Evolutionary conservation across 2,888 invertebrate species (phyloP).

Genomic region (Escarpia spicata): DNA sequence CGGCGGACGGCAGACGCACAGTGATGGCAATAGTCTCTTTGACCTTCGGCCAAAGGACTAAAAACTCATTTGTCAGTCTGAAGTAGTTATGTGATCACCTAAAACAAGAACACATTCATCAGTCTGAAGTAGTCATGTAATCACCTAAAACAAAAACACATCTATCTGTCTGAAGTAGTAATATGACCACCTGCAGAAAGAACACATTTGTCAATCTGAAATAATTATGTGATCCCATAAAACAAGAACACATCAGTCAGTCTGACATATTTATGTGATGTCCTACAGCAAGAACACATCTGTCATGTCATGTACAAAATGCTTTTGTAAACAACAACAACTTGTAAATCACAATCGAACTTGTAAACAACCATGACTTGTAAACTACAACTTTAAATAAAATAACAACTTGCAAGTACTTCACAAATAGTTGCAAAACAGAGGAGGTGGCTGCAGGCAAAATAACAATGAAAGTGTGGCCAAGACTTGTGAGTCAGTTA

Average conservation of each 20-base stretch:
- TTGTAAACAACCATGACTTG: neutral
- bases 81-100: neutral
- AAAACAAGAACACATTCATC: neutral
- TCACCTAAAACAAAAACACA: neutral
- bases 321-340: neutral
- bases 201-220: neutral
- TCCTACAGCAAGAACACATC: neutral
- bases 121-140: neutral
- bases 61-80: neutral
- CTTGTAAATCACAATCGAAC: neutral
- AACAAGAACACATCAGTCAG: neutral
- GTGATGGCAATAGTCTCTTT: too few species aligned
- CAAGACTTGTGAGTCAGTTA: neutral
- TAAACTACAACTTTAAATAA: neutral
- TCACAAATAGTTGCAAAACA: neutral
- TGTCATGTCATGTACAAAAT: neutral
- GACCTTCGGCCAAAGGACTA: too few species aligned
- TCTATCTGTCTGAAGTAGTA: neutral
- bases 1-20: too few species aligned
- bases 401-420: neutral
- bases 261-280: neutral
- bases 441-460: neutral
- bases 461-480: neutral
- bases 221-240: neutral
- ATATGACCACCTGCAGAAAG: neutral